These are phyloP conservation scores for Amphilophus citrinellus DNA, from an alignment of 2,113 vertebrate species.

Conservation along the genomic window DNA sequence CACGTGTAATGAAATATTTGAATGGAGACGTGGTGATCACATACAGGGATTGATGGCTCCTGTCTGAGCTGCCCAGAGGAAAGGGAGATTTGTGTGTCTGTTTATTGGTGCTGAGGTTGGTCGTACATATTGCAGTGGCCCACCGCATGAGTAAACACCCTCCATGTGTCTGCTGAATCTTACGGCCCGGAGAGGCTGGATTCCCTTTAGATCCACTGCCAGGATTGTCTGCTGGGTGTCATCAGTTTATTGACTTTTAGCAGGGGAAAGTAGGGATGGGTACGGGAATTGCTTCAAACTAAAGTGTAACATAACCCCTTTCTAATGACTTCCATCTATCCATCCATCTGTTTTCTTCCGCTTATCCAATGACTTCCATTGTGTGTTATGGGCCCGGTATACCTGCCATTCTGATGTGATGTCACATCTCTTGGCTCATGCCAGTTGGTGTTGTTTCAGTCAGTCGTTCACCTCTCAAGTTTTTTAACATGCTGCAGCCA, in stretches of 20 bases:
- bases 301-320: constrained; percentile 60
- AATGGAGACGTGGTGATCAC: constrained; percentile 60
- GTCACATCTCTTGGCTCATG: fast-evolving
- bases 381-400: constrained; percentile 14
- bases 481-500: neutral
- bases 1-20: constrained; percentile 54
- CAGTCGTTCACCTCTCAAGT: neutral
- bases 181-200: neutral
- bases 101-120: constrained; percentile 64
- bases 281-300: constrained; percentile 43
- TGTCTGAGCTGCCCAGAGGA: constrained; percentile 35
- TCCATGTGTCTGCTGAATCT: constrained; percentile 18
- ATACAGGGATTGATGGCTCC: constrained; percentile 59
- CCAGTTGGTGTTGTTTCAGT: fast-evolving
- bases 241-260: neutral
- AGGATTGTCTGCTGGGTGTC: neutral
- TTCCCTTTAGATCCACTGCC: neutral
- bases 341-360: too few species aligned
- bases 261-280: neutral
- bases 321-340: constrained; percentile 55
- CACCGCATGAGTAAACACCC: constrained; percentile 27
- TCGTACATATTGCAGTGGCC: constrained; percentile 48
- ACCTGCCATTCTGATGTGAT: neutral
- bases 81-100: constrained; percentile 60
- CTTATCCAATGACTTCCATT: constrained; percentile 57